These are phyloP conservation scores for Boloria euphrosyne DNA, from an alignment of 2,888 invertebrate species.

Conservation along the genomic window DNA sequence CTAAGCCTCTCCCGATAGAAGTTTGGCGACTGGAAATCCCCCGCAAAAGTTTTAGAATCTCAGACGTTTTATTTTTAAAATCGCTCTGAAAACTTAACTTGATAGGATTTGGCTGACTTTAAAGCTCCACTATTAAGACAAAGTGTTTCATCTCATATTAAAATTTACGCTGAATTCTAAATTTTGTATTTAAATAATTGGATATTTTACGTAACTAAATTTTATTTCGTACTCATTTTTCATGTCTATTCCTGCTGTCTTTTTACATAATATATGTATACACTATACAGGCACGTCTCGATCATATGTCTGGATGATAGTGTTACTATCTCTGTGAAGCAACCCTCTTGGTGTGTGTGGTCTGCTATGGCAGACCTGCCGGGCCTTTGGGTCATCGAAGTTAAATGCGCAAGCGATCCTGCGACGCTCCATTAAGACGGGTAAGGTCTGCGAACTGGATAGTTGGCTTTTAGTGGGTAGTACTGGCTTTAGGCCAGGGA, in stretches of 20 bases:
- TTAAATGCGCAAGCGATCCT: too few relatives aligned
- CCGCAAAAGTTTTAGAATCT: conserved; percentile 60
- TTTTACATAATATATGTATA: too few relatives aligned
- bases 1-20: conserved; percentile 61
- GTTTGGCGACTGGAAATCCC: conserved; percentile 55
- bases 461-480: too few relatives aligned
- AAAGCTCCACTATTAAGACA: conserved; percentile 33
- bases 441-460: too few relatives aligned
- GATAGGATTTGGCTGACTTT: conserved; percentile 36
- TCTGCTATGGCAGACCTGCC: too few relatives aligned
- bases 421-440: too few relatives aligned
- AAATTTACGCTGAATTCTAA: conserved; percentile 5
- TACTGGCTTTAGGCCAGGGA: too few relatives aligned
- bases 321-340: too few relatives aligned
- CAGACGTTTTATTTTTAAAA: conserved; percentile 66
- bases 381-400: too few relatives aligned
- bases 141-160: conserved; percentile 28
- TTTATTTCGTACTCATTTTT: not conserved
- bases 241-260: not conserved
- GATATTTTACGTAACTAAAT: not conserved
- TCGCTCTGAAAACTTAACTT: conserved; percentile 44
- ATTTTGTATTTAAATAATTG: not conserved
- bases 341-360: too few relatives aligned
- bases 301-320: too few relatives aligned
- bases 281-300: too few relatives aligned